Evolutionary conservation across 2,888 invertebrate species (phyloP), one percentile per base, ranked within the genome.

Genomic region (Stenchaetothrips biformis): DNA sequence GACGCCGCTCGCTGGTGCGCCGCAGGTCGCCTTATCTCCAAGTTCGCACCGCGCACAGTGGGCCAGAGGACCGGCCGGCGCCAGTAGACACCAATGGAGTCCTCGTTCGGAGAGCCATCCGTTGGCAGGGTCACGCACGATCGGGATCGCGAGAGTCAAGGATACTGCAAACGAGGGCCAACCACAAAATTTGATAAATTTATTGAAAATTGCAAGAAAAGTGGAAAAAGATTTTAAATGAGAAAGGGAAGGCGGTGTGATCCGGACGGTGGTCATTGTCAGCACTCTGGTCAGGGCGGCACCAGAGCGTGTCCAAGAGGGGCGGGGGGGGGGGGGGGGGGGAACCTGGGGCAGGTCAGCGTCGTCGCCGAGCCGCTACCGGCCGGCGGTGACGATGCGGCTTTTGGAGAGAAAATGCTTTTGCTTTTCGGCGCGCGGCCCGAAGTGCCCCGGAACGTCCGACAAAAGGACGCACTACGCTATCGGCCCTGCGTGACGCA

Each of bases 341-440:
- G 25, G 3, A 7, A 21, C 67, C 67, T 74, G 67, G 25, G 67
- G 67, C 67, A 74, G 67, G 67, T 74, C 67, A 74, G 67, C 67
- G 21, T n/a, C 67, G 67, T 18, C 21, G 25, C 25, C 67, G n/a
- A 25, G 9, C 9, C 67, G 67, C 21, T 9, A 13, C 67, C 67
- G 67, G 59, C 7, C 67, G 21, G 11, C 67, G 25, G 25, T 74
- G 67, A 74, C 67, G 25, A 11, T 21, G 67, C 67, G 21, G 0
- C 25, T 74, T 74, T 74, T 74, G 9, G 67, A 74, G 67, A 74
- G 67, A 74, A 74, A 74, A 74, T 74, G 67, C 21, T 74, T 25
- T 59, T 59, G 37, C 37, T 37, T 37, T 37, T 37, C 37, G 37
- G 37, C 18, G 16, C 13, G 53, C 53, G 53, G 53, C 53, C 18